A percentile compares a stretch with the other conserved stretches of the same genome.
phyloP scores from a whole-genome alignment of 1,140 invertebrate genomes.

The Zaprionus davidi region DNA sequence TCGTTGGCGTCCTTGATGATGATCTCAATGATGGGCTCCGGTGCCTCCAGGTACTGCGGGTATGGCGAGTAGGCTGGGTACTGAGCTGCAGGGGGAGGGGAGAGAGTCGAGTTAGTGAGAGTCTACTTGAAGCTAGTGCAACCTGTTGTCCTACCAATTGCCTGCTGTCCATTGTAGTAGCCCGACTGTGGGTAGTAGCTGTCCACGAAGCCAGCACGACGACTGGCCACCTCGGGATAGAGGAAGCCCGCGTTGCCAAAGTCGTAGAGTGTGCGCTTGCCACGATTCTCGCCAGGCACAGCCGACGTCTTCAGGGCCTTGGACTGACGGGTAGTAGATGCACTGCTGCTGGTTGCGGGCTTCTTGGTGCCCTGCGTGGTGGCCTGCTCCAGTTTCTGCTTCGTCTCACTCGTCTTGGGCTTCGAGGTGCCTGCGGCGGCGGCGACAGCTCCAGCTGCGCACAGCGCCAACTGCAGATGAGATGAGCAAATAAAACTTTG shows the following conservation, averaged over 20 bases:
- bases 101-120: not conserved
- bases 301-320: slow-evolving; percentile 52
- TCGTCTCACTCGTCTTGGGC: slow-evolving; percentile 48
- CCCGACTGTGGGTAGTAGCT: slow-evolving; percentile 69
- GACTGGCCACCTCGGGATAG: slow-evolving; percentile 71
- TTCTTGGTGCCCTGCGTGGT: slow-evolving; percentile 46
- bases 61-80: slow-evolving; percentile 69
- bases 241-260: slow-evolving; percentile 76
- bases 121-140: not conserved
- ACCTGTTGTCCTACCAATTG: slow-evolving; percentile 52
- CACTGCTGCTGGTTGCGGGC: slow-evolving; percentile 33
- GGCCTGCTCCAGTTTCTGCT: slow-evolving; percentile 23
- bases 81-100: slow-evolving; percentile 61
- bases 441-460: slow-evolving; percentile 50
- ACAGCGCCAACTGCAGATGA: slow-evolving; percentile 62
- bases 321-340: slow-evolving; percentile 45
- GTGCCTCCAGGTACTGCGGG: slow-evolving; percentile 90
- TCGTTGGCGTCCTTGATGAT: slow-evolving; percentile 95
- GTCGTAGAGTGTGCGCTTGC: slow-evolving; percentile 79
- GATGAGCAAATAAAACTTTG: slow-evolving; percentile 26
- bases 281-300: slow-evolving; percentile 69
- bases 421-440: slow-evolving; percentile 33
- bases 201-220: slow-evolving; percentile 70
- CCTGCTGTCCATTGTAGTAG: slow-evolving; percentile 75
- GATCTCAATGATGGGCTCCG: slow-evolving; percentile 95